Base-by-base conservation (phyloP, 2,113 vertebrate species). In the Cariama cristata region DNA sequence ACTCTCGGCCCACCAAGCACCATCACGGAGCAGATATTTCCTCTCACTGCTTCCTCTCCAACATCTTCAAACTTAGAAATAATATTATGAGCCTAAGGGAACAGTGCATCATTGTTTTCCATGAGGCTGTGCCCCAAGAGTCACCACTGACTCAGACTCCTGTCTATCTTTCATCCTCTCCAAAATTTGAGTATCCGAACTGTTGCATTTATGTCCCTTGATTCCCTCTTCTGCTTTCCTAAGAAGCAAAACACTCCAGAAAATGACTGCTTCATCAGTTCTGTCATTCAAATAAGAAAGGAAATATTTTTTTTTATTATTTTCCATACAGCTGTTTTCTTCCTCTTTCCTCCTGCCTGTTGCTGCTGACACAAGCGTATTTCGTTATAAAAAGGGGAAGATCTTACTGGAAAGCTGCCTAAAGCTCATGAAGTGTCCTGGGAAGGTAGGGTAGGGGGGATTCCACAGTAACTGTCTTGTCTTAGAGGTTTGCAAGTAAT, bases 211-310 rank as follows among this genome's bases (percentile, higher is more conserved):
- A 12, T 81, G 64, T 58, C 24, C 45, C 38, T 84, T 67, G 26
- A 85, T 76, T 90, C 82, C 49, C 18, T 90, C 71, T 95, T 95
- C 95, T 93, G 90, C 95, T 95, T 97, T 90, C n/a, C 59, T 79
- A 69, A 73, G 77, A 66, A 14, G n/a, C 11, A 83, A 94, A 88
- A 50, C 11, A 26, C 62, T 94, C 75, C 59, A 90, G 90, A 95
- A 97, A 96, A 90, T 62, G 19, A 50, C 88, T 94, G 58, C 66
- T 95, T 96, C 96, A 97, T 97, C 95, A 96, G 42, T 97, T 97
- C 90, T 96, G 90, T 96, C 87, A 82, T 93, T 95, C 90, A 92
- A 79, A 94, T 50, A 90, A 90, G 88, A 92, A 53, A 11, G 75
- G 74, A 94, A 64, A 44, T 82, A 14, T 23, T 87, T 87, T 94